phyloP scores from a whole-genome alignment of 2,797 vertebrate species.

The Anas flavirostris region DNA sequence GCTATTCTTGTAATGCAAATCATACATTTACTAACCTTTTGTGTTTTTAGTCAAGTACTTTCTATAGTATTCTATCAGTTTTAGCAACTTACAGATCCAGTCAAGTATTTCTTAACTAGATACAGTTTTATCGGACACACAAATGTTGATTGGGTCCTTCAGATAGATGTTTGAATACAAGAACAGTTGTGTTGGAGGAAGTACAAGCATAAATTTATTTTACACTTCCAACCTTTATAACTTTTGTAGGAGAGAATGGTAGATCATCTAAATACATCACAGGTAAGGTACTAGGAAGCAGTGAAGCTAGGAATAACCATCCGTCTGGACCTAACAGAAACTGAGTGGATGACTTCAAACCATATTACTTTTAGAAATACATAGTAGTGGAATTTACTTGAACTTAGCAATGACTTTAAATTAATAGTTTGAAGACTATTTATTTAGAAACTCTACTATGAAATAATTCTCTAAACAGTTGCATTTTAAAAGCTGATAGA shows the following conservation, averaged over 20 bases:
- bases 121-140: neutral
- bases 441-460: neutral
- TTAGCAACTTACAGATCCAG: neutral
- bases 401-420: neutral
- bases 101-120: neutral
- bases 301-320: conserved; percentile 4
- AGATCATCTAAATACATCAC: conserved; percentile 25
- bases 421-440: neutral
- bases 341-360: conserved; percentile 35
- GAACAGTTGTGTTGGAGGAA: neutral
- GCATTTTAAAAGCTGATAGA: neutral
- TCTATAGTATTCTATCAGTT: neutral
- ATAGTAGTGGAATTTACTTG: neutral
- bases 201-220: neutral
- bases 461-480: neutral
- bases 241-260: neutral
- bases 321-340: conserved; percentile 17
- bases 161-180: conserved; percentile 16
- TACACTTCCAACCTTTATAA: neutral
- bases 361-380: conserved; percentile 27
- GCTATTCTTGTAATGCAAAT: neutral
- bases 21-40: neutral
- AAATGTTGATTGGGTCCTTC: neutral
- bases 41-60: neutral
- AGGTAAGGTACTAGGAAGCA: conserved; percentile 15